Base-by-base conservation (phyloP, 2,888 invertebrate species). In the Caenorhabditis wallacei region DNA sequence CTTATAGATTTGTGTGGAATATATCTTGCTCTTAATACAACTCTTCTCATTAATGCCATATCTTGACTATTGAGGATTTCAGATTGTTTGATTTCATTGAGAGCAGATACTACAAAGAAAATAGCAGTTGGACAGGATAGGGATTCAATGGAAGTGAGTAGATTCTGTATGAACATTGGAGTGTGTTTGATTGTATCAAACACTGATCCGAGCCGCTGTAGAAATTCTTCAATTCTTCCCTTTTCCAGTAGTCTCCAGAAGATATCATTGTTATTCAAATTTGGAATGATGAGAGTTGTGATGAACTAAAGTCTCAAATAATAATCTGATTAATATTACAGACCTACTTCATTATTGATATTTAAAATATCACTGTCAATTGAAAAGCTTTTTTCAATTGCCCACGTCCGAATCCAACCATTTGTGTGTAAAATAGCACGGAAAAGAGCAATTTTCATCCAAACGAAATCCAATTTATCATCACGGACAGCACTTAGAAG, bases 331-430 rank as follows among this genome's bases (percentile, higher is more conserved):
- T n/a, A n/a, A n/a, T n/a, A n/a, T n/a, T n/a, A n/a, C n/a, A 22
- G 26, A 0, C 30, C 18, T 26, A 81, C 83, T 54, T 71, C 46
- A 35, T 57, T 53, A 53, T 87, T 69, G 2, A 66, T 26, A 18
- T 22, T 46, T 18, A 87, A 40, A 24, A 83, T 26, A 2, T 24
- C 20, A 1, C 46, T 22, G 18, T 84, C 79, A 22, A 85, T 68
- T 0, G 79, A 70, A 4, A 84, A 61, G 16, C 79, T 30, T 18
- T 83, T 86, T 69, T 88, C 85, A 56, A 88, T 63, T 0, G 85
- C 85, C 89, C 89, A 89, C 3, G 72, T 51, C 10, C 89, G 86
- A 54, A 89, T 86, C 89, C 89, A 89, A 11, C 89, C 89, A 26
- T 89, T 89, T 30, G 88, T 82, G 71, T 89, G 89, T 8, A 54